Base-by-base conservation (phyloP, 2,797 vertebrate genomes). In the Graptemys geographica region DNA sequence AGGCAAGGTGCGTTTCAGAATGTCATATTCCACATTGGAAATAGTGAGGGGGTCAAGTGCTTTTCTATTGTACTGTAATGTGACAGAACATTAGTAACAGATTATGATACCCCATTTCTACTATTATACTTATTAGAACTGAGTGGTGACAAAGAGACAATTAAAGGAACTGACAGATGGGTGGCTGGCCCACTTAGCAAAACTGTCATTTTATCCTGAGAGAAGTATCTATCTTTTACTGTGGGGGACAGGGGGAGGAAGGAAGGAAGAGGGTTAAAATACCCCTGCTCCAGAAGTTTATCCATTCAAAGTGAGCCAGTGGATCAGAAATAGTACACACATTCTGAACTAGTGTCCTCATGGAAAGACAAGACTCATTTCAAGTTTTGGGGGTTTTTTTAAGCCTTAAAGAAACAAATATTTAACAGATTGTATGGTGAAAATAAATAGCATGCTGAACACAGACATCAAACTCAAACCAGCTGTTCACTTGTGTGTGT, bases 61-160 rank as follows among this genome's bases (percentile, higher is more conserved):
- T 65, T 18, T n/a, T 65, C 33, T 65, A 65, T 16, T n/a, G 33
- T 37, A 69, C 62, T 69, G 33, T 37, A 69, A n/a, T 37, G 33
- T 69, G 62, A 37, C 12, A 72, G 65, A 31, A 33, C n/a, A 37
- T 37, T 37, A 33, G 13, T 31, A 37, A 72, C n/a, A 72, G 37
- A 23, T 37, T 69, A 69, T 6, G 69, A 72, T 37, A 72, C 21
- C 5, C 31, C 12, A 19, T 82, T 47, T 62, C 15, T 41, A 44
- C 28, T 33, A 31, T 28, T 86, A 21, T 1, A 33, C 0, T 0
- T 81, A 37, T 84, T 13, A 79, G 53, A 86, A 78, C 25, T 41
- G 21, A 41, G 62, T 69, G 62, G 62, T 8, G 2, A 37, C 59
- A 69, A 21, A n/a, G 27, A 62, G 69, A 41, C 59, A 31, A 31